These are phyloP conservation scores for Bhutanitis thaidina DNA, from an alignment of 2,888 invertebrate species.

Conservation along the genomic window DNA sequence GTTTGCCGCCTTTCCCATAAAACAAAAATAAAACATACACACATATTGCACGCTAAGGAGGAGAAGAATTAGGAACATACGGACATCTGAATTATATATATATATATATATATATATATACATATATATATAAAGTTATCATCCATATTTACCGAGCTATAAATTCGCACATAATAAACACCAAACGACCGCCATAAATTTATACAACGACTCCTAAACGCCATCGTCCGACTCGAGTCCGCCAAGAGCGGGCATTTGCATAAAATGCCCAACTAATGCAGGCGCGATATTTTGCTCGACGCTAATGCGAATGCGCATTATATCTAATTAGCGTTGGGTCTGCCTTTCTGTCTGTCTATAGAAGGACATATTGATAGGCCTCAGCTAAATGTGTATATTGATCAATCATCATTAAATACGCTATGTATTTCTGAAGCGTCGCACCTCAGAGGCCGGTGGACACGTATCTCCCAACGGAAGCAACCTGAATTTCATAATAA, in stretches of 20 bases:
- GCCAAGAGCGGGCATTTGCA: not conserved
- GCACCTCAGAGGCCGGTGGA: too few species aligned
- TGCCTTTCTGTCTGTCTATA: not conserved
- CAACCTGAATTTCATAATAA: too few species aligned
- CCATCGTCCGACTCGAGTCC: not conserved
- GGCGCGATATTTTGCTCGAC: not conserved
- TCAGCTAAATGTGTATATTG: not conserved
- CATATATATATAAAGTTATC: too few species aligned
- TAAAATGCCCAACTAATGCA: not conserved
- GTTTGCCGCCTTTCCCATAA: constrained; percentile 22
- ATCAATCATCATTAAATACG: too few species aligned
- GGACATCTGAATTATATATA: too few species aligned
- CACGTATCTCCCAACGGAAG: too few species aligned
- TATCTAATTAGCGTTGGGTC: not conserved
- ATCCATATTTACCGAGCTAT: not conserved
- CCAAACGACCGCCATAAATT: not conserved
- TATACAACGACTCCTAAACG: not conserved
- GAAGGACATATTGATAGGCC: constrained; percentile 11
- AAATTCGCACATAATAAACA: not conserved
- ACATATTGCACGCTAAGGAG: too few species aligned
- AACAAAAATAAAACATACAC: too few species aligned
- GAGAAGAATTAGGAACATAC: too few species aligned
- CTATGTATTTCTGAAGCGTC: too few species aligned
- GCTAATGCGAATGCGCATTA: not conserved
- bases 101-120: too few species aligned